Evolutionary conservation across 2,113 vertebrate species (phyloP), one percentile per base, ranked within the genome.

Genomic region (Climacteris rufus): DNA sequence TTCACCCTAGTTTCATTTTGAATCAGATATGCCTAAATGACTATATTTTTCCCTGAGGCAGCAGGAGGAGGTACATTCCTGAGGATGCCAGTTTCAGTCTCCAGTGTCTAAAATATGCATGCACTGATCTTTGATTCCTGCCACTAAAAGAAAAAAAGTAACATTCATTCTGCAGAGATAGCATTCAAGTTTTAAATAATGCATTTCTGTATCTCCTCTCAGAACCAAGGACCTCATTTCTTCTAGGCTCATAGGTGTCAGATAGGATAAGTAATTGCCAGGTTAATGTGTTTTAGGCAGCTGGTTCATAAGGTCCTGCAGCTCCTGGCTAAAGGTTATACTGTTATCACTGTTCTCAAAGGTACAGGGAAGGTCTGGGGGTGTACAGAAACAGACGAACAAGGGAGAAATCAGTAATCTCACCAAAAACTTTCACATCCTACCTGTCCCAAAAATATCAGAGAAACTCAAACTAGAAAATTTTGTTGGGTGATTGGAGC

Each of bases 171-270:
- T 44, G 20, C 68, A 66, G 52, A n/a, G 18, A 74, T 33, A 47
- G 60, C 79, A 90, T 81, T 86, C 63, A 80, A 68, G 66, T 83
- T 91, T 77, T 95, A 86, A 96, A 94, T 88, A 90, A 94, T 83
- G n/a, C 16, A 92, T 86, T 93, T 86, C 50, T 60, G 8, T 28
- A 76, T 61, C 40, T 91, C 42, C 52, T 88, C 28, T 91, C 64
- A 61, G 42, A 88, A 33, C 80, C 24, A 61, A 95, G 63, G 13
- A 65, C 44, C 14, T 84, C 7, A 52, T 82, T 87, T 82, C 81
- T 93, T 79, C 66, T 39, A 69, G 45, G 23, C 11, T 35, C 18
- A 44, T 2, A 61, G 71, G 57, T 54, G 76, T 65, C 60, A 63
- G 52, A 28, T 11, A 64, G 11, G 23, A 76, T 75, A 71, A 90